Evolutionary conservation across 2,113 vertebrate species (phyloP).

Genomic region (Redunca redunca): DNA sequence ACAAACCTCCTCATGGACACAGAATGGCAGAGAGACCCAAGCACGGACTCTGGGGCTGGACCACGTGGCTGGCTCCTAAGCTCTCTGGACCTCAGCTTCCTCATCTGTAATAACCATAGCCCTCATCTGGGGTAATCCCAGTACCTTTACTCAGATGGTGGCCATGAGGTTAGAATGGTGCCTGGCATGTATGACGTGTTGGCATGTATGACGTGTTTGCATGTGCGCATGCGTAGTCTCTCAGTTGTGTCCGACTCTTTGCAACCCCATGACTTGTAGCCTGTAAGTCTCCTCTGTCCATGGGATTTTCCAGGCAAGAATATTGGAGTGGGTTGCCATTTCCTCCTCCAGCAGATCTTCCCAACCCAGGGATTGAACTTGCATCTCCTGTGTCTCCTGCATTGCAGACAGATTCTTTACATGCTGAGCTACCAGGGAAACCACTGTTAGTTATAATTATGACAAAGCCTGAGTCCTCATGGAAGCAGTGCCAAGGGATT

Average conservation of each 20-base stretch:
- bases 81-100: not conserved
- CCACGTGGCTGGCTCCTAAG: not conserved
- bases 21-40: not conserved
- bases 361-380: not conserved
- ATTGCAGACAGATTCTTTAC: not conserved
- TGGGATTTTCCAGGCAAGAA: not conserved
- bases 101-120: not conserved
- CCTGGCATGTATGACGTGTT: not conserved
- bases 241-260: not conserved
- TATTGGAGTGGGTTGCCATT: not conserved
- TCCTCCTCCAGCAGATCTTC: not conserved
- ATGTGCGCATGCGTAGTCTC: fast-evolving
- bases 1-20: not conserved
- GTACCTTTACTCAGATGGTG: not conserved
- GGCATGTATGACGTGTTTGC: too few relatives aligned
- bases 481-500: too few relatives aligned
- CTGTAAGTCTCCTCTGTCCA: not conserved
- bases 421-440: not conserved
- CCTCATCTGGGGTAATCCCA: not conserved
- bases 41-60: not conserved
- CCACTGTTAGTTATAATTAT: not conserved
- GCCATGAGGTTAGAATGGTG: not conserved
- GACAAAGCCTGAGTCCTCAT: not conserved
- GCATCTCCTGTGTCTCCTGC: not conserved
- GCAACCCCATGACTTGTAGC: not conserved